These are phyloP conservation scores for Crotalus viridis DNA, from an alignment of 2,113 vertebrate species.

Conservation along the genomic window DNA sequence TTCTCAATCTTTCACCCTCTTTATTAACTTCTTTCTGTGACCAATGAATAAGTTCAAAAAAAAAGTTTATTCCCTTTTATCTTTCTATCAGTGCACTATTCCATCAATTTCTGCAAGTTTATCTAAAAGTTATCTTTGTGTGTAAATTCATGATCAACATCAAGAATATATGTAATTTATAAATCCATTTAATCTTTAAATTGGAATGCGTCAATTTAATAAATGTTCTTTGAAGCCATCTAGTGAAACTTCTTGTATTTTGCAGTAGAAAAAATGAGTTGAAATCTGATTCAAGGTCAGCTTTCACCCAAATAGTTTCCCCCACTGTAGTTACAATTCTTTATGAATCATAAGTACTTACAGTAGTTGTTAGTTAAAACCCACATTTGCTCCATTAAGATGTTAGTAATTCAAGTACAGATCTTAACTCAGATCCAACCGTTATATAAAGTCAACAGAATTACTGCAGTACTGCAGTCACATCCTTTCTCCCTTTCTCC, in stretches of 20 bases:
- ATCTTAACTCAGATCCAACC: background rate
- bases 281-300: background rate
- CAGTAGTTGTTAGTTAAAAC: background rate
- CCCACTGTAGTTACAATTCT: background rate
- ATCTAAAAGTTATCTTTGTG: background rate
- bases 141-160: background rate
- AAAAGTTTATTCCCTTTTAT: background rate
- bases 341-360: background rate
- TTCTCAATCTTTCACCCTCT: background rate
- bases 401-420: background rate
- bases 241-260: background rate
- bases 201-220: background rate
- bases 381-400: background rate
- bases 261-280: background rate
- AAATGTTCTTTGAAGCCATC: background rate
- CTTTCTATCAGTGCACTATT: background rate
- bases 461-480: background rate
- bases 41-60: background rate
- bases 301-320: background rate
- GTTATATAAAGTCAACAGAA: background rate
- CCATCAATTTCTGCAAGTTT: background rate
- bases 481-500: background rate
- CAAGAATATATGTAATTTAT: background rate
- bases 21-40: background rate
- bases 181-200: background rate